Conservation (phyloP, 2,113 vertebrate genomes). For the Peromyscus leucopus region DNA sequence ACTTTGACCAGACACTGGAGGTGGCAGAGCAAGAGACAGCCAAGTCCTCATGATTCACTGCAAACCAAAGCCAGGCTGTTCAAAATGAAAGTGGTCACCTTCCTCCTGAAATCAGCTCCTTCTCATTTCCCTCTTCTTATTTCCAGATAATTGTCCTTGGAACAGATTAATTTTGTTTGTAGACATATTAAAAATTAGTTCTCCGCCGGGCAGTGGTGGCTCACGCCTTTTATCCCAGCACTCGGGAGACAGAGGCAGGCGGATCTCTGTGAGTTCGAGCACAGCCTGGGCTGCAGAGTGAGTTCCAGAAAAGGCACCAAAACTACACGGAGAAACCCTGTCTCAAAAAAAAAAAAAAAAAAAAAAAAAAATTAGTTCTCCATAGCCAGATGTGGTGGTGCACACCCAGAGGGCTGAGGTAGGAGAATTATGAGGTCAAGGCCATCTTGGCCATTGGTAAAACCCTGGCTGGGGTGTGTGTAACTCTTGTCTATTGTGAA, state of each 20-base stretch:
- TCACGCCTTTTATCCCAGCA: too few species aligned
- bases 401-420: not conserved
- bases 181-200: not conserved
- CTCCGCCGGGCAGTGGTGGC: not conserved
- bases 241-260: too few species aligned
- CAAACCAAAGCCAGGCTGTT: not conserved
- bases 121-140: slow-evolving; percentile 52
- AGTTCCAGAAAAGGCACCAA: too few species aligned
- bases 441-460: not conserved
- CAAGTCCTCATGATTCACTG: not conserved
- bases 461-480: not conserved
- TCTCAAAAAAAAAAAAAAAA: too few species aligned
- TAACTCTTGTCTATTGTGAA: not conserved
- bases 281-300: too few species aligned
- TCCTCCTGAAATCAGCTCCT: slow-evolving; percentile 19
- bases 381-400: not conserved
- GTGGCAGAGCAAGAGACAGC: not conserved
- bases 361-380: not conserved
- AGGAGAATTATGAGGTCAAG: not conserved
- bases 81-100: slow-evolving; percentile 45
- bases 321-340: too few species aligned
- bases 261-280: too few species aligned
- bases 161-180: not conserved
- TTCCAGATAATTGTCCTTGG: not conserved
- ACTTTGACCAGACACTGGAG: not conserved